Evolutionary conservation across 2,113 vertebrate genomes (phyloP).

Genomic region (Microtus oregoni): DNA sequence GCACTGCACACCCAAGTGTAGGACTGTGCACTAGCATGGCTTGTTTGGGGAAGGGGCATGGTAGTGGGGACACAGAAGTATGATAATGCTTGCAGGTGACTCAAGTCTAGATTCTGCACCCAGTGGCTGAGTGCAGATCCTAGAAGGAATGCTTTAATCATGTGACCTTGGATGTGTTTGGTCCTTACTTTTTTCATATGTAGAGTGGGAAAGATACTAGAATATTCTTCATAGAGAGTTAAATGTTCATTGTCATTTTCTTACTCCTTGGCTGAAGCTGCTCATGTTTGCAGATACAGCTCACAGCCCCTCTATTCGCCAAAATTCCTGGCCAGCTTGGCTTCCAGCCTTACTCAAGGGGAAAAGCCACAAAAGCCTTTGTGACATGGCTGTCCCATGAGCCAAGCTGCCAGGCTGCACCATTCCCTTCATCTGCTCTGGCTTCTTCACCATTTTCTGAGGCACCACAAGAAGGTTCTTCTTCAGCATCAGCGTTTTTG

Average conservation of each 20-base stretch:
- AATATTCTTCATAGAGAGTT: background rate
- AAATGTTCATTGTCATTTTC: background rate
- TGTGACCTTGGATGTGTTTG: background rate
- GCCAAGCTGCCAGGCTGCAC: fast-evolving
- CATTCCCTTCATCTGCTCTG: background rate
- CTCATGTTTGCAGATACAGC: slow-evolving; percentile 17
- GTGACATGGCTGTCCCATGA: background rate
- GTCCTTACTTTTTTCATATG: background rate
- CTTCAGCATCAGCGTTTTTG: background rate
- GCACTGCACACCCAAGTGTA: background rate
- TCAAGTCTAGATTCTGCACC: background rate
- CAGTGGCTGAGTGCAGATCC: background rate
- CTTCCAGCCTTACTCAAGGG: background rate
- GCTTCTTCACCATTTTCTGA: background rate
- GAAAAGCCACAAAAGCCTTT: background rate
- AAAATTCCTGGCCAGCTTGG: background rate
- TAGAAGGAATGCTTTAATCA: background rate
- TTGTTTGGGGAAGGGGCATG: background rate
- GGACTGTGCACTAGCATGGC: background rate
- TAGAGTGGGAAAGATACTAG: background rate
- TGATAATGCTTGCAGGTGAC: fast-evolving
- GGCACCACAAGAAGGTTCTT: background rate
- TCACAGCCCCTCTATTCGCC: background rate
- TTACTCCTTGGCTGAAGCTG: background rate
- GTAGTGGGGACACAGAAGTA: too few species aligned